A percentile compares a stretch with the other conserved stretches of the same genome.
phyloP scores from a whole-genome alignment of 2,888 invertebrate genomes.

The Noctua comes region DNA sequence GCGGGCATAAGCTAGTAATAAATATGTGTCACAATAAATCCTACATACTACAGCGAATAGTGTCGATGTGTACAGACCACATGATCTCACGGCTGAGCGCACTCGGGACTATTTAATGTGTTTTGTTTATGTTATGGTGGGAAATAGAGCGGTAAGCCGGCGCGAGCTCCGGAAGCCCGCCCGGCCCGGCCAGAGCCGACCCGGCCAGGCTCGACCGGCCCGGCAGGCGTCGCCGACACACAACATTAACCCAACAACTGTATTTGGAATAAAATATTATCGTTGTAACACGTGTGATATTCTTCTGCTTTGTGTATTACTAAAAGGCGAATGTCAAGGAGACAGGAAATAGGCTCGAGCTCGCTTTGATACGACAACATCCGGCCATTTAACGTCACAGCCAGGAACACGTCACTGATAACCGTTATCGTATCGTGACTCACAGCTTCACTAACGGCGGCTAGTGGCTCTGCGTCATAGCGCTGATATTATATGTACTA shows the following conservation, averaged over 20 bases:
- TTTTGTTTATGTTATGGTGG: constrained; percentile 14
- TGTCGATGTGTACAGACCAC: not conserved
- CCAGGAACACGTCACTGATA: not conserved
- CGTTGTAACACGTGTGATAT: not conserved
- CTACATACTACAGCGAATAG: not conserved
- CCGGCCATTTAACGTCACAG: not conserved
- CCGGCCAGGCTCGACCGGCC: no score
- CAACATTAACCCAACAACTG: constrained; percentile 5
- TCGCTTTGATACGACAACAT: not conserved
- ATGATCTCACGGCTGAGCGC: constrained; percentile 1
- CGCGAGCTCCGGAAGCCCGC: constrained; percentile 25
- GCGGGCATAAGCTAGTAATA: no score
- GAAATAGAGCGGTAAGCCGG: constrained; percentile 40
- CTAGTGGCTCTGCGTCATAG: not conserved
- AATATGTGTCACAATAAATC: not conserved
- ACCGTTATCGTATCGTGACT: not conserved
- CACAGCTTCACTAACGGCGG: not conserved
- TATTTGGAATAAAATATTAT: constrained; percentile 8
- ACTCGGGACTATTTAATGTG: constrained; percentile 6
- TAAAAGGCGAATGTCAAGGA: not conserved
- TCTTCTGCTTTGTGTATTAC: not conserved
- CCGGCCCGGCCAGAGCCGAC: no score
- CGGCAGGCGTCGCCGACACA: constrained; percentile 1
- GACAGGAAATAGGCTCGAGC: not conserved
- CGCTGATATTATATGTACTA: not conserved